A percentile compares a stretch with the other conserved stretches of the same genome.
These are phyloP conservation scores for Cassiopea andromeda DNA, from an alignment of 30 jellyfish, hydroid and myxozoan species.

Conservation along the genomic window DNA sequence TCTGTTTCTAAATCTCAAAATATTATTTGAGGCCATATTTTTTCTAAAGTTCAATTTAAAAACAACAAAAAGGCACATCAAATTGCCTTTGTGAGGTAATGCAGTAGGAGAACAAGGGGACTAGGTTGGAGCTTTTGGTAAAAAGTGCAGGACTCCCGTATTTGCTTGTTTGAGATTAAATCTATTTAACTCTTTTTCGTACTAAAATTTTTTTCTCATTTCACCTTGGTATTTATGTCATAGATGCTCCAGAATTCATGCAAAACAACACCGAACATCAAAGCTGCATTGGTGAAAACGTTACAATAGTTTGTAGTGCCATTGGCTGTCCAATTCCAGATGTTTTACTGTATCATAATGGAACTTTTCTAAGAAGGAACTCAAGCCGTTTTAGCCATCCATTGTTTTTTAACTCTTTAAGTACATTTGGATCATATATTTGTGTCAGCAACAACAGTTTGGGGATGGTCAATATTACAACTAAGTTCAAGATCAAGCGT, in stretches of 20 bases:
- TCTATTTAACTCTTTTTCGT: neutral
- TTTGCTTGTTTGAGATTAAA: no score
- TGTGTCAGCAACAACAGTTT: neutral
- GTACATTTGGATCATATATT: neutral
- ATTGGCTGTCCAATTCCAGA: neutral
- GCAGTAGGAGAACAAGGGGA: no score
- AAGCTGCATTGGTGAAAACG: neutral
- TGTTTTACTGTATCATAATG: neutral
- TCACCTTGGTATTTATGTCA: neutral
- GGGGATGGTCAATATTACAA: neutral
- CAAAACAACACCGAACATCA: neutral
- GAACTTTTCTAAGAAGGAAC: neutral
- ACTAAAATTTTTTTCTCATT: no score
- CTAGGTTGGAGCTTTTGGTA: neutral
- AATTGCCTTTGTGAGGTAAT: no score
- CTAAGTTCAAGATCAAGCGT: neutral
- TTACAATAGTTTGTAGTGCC: neutral
- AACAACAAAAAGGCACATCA: no score
- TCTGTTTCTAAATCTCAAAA: no score
- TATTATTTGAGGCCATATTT: no score
- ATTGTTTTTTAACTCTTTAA: neutral
- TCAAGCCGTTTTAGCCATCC: neutral
- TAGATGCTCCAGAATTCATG: neutral
- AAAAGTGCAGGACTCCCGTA: neutral
- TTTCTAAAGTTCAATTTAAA: no score